Conservation (phyloP, 2,113 vertebrate species). For the Hemichromis elongatus region DNA sequence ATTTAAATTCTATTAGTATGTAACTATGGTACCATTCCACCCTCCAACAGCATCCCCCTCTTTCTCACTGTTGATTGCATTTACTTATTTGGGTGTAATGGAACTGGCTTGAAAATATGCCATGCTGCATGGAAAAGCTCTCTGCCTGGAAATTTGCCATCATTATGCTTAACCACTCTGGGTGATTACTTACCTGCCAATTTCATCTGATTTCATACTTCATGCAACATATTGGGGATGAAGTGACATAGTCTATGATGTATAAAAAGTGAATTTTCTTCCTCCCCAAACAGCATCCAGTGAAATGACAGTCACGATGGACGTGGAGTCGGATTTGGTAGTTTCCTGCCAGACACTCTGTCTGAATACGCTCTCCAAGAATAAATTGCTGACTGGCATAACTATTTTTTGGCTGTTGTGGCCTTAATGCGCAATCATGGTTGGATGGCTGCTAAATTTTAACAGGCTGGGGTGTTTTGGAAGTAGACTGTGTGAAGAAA, state of each 20-base stretch:
- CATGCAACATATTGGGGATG: not conserved
- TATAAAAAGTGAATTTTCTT: not conserved
- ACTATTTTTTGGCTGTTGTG: slow-evolving; percentile 18
- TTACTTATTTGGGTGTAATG: slow-evolving; percentile 30
- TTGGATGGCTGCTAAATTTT: slow-evolving; percentile 14
- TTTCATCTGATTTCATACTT: slow-evolving; percentile 33
- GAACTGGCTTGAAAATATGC: slow-evolving; percentile 10
- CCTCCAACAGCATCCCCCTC: not conserved
- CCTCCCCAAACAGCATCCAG: not conserved
- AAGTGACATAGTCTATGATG: not conserved
- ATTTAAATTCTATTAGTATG: slow-evolving; percentile 32
- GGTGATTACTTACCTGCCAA: slow-evolving; percentile 23
- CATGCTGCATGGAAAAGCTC: slow-evolving; percentile 1
- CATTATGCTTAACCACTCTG: slow-evolving; percentile 17
- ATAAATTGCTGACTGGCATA: slow-evolving; percentile 26
- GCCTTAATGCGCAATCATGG: slow-evolving; percentile 10
- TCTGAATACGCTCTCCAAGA: not conserved
- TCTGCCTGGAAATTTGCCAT: slow-evolving; percentile 17
- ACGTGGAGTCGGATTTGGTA: not conserved
- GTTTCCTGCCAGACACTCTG: not conserved
- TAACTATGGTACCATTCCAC: not conserved
- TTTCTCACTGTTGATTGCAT: slow-evolving; percentile 10
- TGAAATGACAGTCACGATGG: not conserved
- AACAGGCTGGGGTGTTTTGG: slow-evolving; percentile 13
- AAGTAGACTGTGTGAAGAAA: not conserved